These are phyloP conservation scores for Syrrhaptes paradoxus DNA, from an alignment of 2,113 vertebrate genomes.

Conservation along the genomic window DNA sequence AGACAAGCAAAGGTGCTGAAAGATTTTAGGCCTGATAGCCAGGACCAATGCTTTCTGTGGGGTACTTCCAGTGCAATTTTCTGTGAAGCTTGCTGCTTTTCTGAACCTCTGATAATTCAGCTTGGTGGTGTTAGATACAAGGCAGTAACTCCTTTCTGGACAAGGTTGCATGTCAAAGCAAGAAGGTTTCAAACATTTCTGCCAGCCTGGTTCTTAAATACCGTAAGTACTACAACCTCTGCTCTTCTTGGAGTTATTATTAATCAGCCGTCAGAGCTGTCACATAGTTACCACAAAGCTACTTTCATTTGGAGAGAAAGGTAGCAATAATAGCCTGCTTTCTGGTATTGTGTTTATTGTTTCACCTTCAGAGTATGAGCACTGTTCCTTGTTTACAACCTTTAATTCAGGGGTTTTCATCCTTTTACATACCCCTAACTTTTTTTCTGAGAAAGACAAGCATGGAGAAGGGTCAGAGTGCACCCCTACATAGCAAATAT, in stretches of 20 bases:
- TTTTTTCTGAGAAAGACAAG: not conserved
- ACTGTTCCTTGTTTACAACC: not conserved
- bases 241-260: not conserved
- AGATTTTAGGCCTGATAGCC: not conserved
- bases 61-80: not conserved
- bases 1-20: not conserved
- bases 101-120: not conserved
- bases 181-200: not conserved
- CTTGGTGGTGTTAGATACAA: rapidly evolving
- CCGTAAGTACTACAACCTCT: not conserved
- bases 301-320: not conserved
- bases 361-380: not conserved
- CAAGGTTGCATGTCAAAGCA: rapidly evolving
- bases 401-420: not conserved
- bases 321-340: not conserved
- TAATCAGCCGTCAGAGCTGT: not conserved
- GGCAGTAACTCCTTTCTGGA: not conserved
- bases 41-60: not conserved
- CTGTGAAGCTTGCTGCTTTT: not conserved
- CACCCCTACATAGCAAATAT: not conserved
- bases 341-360: not conserved
- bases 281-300: not conserved
- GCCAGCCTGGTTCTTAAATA: not conserved
- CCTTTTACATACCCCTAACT: not conserved
- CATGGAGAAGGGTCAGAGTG: not conserved